Evolutionary conservation across 2,113 vertebrate genomes (phyloP).

Genomic region (Cavia aperea): DNA sequence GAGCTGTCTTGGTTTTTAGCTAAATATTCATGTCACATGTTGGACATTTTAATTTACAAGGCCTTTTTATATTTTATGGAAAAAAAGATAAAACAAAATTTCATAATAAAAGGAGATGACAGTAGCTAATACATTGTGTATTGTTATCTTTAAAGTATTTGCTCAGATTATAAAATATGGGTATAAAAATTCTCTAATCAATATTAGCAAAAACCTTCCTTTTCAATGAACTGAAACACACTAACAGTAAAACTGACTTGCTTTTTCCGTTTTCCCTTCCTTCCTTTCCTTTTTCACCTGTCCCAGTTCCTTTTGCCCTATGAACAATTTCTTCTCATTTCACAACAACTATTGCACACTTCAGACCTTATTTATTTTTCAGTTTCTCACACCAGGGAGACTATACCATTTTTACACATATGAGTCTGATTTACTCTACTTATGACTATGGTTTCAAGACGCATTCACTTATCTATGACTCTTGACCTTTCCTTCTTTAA

Average conservation of each 20-base stretch:
- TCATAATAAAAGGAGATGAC: not conserved
- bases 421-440: too few species aligned
- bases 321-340: too few species aligned
- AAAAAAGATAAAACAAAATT: not conserved
- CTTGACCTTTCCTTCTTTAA: too few species aligned
- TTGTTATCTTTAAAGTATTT: not conserved
- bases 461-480: too few species aligned
- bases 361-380: too few species aligned
- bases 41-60: constrained; percentile 10
- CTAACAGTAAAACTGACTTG: not conserved
- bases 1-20: not conserved
- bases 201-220: not conserved
- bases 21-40: not conserved
- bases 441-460: too few species aligned
- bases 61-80: not conserved
- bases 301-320: too few species aligned
- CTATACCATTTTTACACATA: too few species aligned
- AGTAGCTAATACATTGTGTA: not conserved
- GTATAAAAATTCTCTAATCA: not conserved
- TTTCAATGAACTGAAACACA: not conserved
- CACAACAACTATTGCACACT: too few species aligned
- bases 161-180: not conserved
- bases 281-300: too few species aligned
- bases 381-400: too few species aligned
- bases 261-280: not conserved